Evolutionary conservation across 2,113 vertebrate species (phyloP).

Genomic region (Falco punctatus): DNA sequence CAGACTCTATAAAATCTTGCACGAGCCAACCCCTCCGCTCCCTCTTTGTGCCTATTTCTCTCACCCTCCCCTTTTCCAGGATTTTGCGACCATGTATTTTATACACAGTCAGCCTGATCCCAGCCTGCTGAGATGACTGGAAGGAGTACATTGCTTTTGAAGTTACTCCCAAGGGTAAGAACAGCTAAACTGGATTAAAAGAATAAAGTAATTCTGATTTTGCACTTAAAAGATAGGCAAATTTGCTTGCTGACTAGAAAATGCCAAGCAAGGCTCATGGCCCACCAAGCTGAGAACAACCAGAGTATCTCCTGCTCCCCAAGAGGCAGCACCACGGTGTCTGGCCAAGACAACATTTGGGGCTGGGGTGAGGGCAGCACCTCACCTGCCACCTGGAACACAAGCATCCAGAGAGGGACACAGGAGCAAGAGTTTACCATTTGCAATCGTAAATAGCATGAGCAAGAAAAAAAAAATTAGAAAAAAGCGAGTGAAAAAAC

Average conservation of each 20-base stretch:
- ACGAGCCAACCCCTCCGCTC: background rate
- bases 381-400: background rate
- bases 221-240: conserved; percentile 19
- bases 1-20: background rate
- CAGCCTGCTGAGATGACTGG: background rate
- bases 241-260: conserved; percentile 16
- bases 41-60: background rate
- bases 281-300: background rate
- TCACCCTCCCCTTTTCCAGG: background rate
- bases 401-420: background rate
- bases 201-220: conserved; percentile 29
- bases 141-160: background rate
- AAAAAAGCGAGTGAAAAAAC: background rate
- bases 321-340: rapidly evolving
- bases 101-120: background rate
- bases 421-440: background rate
- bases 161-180: conserved; percentile 1
- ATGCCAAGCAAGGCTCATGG: background rate
- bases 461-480: background rate
- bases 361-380: background rate
- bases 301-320: background rate
- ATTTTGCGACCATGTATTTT: background rate
- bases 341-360: background rate
- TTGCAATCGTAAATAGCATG: background rate
- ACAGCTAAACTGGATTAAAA: conserved; percentile 5